These are phyloP conservation scores for Drosophila funebris DNA, from an alignment of 1,140 invertebrate genomes.

Conservation along the genomic window DNA sequence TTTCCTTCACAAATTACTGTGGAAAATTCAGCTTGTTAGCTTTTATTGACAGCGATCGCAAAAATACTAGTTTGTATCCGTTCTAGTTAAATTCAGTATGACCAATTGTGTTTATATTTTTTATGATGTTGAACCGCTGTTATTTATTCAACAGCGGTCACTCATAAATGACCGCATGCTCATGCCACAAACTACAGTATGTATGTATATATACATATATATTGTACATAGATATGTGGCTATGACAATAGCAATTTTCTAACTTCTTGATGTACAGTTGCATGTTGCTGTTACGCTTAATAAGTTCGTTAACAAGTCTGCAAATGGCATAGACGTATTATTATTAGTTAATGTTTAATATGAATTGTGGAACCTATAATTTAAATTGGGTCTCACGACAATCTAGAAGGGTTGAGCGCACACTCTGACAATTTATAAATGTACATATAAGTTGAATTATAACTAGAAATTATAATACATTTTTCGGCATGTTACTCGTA, in stretches of 20 bases:
- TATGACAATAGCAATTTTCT: slow-evolving; percentile 15
- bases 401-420: slow-evolving; percentile 59
- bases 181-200: no score
- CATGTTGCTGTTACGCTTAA: slow-evolving; percentile 53
- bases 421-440: slow-evolving; percentile 2
- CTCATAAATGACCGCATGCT: no score
- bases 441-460: no score
- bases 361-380: slow-evolving; percentile 60
- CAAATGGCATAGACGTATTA: slow-evolving; percentile 25
- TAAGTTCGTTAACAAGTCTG: slow-evolving; percentile 79
- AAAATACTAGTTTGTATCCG: no score
- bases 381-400: slow-evolving; percentile 51
- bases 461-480: not conserved
- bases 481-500: not conserved
- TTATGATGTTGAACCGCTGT: no score
- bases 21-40: no score
- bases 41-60: no score
- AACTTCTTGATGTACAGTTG: slow-evolving; percentile 9
- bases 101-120: no score
- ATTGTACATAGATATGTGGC: not conserved
- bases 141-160: no score
- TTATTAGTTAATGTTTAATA: slow-evolving; percentile 60
- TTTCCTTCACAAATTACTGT: no score
- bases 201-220: not conserved
- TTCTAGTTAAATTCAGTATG: no score